Percentiles rank a stretch among this genome's conserved stretches.
Evolutionary conservation across 2,113 vertebrate genomes (phyloP).

Genomic region (Cavia aperea): DNA sequence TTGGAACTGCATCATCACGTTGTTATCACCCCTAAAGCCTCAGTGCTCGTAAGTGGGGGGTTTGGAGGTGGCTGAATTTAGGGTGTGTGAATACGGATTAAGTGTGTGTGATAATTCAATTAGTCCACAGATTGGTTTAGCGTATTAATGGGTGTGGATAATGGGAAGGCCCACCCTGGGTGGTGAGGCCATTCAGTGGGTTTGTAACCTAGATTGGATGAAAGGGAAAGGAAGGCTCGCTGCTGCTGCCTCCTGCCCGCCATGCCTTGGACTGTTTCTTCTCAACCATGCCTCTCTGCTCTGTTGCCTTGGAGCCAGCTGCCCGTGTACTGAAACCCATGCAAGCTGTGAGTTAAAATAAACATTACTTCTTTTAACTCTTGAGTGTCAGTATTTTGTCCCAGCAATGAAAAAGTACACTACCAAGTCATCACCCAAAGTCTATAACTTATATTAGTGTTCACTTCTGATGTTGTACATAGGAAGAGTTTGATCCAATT

Average conservation of each 20-base stretch:
- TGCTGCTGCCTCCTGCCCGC: background rate
- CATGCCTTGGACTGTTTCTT: background rate
- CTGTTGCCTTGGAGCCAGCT: background rate
- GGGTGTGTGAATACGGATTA: background rate
- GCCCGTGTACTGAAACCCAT: background rate
- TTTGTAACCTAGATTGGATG: background rate
- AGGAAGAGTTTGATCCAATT: background rate
- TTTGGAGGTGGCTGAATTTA: background rate
- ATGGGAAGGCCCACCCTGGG: background rate
- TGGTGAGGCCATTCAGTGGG: background rate
- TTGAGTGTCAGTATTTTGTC: background rate
- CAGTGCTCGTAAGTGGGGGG: background rate
- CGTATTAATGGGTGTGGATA: background rate
- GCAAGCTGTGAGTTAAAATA: background rate
- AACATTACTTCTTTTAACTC: background rate
- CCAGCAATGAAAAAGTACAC: background rate
- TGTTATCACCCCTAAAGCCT: background rate
- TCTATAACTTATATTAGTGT: background rate
- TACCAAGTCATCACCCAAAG: background rate
- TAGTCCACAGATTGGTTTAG: background rate
- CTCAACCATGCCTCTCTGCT: background rate
- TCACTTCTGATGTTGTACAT: background rate
- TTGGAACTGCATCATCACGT: background rate
- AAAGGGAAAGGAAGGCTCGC: background rate
- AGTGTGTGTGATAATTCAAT: background rate